Evolutionary conservation across 2,888 invertebrate species (phyloP), one percentile per base, ranked within the genome.

Genomic region (Thereva nobilitata): DNA sequence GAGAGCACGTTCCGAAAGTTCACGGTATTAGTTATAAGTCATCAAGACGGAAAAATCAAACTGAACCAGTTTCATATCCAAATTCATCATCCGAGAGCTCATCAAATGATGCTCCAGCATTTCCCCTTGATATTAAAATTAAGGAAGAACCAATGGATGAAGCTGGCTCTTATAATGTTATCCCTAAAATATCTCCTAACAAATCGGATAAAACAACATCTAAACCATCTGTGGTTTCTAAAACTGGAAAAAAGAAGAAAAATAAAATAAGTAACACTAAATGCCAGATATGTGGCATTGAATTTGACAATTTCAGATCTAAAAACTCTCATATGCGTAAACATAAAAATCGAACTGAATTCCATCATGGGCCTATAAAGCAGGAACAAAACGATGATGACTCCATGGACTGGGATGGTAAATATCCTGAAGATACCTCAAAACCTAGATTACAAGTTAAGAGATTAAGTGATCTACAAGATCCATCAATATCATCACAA

Each of bases 321-420:
- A 73, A 74, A n/a, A 77, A 77, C 66, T 75, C 76, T 3, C 76
- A 77, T 53, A 76, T 76, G 76, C 73, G 76, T 4, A 73, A 72
- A 10, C 76, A 76, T 54, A 76, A 76, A 42, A 64, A 64, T 34
- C 52, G 53, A 7, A 37, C 34, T n/a, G 34, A 34, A 53, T 8
- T 23, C n/a, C 23, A 50, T 5, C 34, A 7, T 23, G 50, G 35
- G 12, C 50, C 50, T 12, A 50, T 61, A 38, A 61, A 61, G n/a
- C 49, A 50, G 10, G 61, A 61, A 23, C 49, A 61, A 6, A 41
- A 34, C 5, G 61, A 61, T 23, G 23, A 23, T 23, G 23, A 23
- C 23, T 23, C 23, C 23, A 23, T 23, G 23, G 23, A 23, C 23
- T 23, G 23, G 23, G 23, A 41, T 34, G 38, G 55, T 41, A 3